Percentiles rank a stretch among this genome's conserved stretches.
phyloP scores from a whole-genome alignment of 2,888 invertebrate species.

The Ormyrus nitidulus region DNA sequence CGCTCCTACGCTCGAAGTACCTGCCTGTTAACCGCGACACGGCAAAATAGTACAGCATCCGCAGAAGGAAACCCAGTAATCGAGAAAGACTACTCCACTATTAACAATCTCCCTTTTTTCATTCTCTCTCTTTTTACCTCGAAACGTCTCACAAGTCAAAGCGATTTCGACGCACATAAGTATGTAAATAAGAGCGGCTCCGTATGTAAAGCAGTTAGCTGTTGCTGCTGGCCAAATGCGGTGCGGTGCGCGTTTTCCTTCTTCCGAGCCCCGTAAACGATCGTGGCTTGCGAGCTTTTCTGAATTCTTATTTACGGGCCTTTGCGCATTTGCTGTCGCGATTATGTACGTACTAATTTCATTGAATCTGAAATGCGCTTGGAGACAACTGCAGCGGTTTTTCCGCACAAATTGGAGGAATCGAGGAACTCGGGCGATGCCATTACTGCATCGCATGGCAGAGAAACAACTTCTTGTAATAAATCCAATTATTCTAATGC shows the following conservation, averaged over 20 bases:
- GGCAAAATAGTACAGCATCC: no score
- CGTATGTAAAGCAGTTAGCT: conserved; percentile 14
- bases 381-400: no score
- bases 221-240: not conserved
- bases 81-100: not conserved
- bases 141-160: conserved; percentile 52
- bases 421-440: not conserved
- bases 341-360: conserved; percentile 17
- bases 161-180: conserved; percentile 64
- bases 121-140: not conserved
- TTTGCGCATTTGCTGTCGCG: not conserved
- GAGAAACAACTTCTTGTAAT: conserved; percentile 57
- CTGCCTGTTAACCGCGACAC: no score
- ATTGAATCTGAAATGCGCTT: conserved; percentile 12
- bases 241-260: not conserved
- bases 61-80: no score
- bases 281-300: not conserved
- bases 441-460: conserved; percentile 46
- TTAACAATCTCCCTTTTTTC: no score
- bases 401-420: no score
- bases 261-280: not conserved
- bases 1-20: no score
- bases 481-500: conserved; percentile 27
- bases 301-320: conserved; percentile 5
- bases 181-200: conserved; percentile 63